Conservation (phyloP, 2,113 vertebrate species). For the Pseudopodoces humilis region DNA sequence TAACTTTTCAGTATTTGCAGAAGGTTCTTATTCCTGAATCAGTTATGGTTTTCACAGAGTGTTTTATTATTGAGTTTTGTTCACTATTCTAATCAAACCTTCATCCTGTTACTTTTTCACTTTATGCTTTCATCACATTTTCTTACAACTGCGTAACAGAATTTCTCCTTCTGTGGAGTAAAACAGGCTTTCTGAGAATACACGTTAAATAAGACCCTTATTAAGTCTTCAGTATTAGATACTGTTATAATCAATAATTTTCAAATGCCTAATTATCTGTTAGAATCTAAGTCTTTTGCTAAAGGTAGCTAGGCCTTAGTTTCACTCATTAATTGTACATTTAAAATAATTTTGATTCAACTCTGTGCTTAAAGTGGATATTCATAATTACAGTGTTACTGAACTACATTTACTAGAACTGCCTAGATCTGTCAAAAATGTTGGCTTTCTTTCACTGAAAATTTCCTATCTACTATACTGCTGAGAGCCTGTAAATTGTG, state of each 20-base stretch:
- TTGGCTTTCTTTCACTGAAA: neutral
- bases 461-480: neutral
- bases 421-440: neutral
- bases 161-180: neutral
- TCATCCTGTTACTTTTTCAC: neutral
- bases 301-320: neutral
- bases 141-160: neutral
- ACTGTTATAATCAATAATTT: neutral
- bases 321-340: neutral
- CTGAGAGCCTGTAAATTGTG: neutral
- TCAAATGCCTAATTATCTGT: accelerated
- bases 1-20: neutral
- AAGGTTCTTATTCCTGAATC: neutral
- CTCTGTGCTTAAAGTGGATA: neutral
- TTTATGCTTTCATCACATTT: neutral
- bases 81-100: neutral
- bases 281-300: neutral
- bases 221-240: neutral
- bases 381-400: neutral
- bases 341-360: neutral
- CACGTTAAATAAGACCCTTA: neutral
- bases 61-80: neutral
- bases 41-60: neutral
- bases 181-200: neutral
- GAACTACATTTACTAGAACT: neutral